Evolutionary conservation across 2,888 invertebrate genomes (phyloP).

Genomic region (Tanypteryx hageni): DNA sequence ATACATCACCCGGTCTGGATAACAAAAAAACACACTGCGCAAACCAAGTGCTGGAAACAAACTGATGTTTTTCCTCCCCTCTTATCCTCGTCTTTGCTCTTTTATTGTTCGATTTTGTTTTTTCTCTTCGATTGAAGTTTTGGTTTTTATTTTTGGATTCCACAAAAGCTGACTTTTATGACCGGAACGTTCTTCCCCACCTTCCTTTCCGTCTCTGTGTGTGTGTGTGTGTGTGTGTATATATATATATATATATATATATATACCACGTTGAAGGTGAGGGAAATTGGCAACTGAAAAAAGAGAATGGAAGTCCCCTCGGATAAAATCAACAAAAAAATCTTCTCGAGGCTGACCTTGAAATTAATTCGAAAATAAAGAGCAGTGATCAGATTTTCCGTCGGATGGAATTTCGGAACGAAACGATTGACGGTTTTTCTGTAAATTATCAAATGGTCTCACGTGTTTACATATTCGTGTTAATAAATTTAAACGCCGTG

Average conservation of each 20-base stretch:
- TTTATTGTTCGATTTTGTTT: neutral
- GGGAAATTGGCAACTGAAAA: neutral
- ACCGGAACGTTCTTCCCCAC: neutral
- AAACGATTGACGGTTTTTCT: neutral
- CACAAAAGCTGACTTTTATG: neutral
- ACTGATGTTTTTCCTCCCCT: neutral
- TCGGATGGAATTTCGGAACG: constrained; percentile 31
- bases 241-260: neutral
- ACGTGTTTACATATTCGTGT: neutral
- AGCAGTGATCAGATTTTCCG: constrained; percentile 45
- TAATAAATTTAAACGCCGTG: neutral
- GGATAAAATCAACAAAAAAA: constrained; percentile 12
- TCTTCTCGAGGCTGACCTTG: constrained; percentile 2
- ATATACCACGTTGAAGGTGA: neutral
- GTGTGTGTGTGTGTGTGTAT: neutral
- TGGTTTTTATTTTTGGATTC: neutral
- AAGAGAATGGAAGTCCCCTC: neutral
- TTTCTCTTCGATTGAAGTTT: neutral
- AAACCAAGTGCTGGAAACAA: neutral
- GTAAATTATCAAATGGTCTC: neutral
- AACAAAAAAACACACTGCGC: neutral
- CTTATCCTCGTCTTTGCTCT: neutral
- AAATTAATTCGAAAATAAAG: constrained; percentile 17
- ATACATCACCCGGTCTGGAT: neutral
- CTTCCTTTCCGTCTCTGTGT: neutral